Evolutionary conservation across 2,113 vertebrate genomes (phyloP).

Genomic region (Strigops habroptila): DNA sequence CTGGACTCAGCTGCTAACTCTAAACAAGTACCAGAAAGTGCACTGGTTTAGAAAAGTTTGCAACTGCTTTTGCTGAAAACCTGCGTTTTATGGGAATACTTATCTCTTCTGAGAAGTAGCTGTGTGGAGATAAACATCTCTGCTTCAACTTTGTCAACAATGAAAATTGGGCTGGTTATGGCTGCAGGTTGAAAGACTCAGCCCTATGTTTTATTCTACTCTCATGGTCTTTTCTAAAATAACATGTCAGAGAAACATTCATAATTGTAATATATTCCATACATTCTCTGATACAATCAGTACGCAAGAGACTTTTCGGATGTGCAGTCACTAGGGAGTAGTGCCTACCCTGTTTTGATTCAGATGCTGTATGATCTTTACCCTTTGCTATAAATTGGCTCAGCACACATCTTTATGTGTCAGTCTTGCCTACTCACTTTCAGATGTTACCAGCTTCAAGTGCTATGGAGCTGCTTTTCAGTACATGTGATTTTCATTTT

Average conservation of each 20-base stretch:
- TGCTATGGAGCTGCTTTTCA: not conserved
- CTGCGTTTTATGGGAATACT: not conserved
- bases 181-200: not conserved
- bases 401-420: slow-evolving; percentile 54
- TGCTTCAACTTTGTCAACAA: not conserved
- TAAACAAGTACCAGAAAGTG: not conserved
- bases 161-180: not conserved
- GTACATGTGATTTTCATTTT: slow-evolving; percentile 59
- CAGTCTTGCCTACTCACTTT: slow-evolving; percentile 43
- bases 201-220: not conserved
- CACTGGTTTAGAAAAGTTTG: not conserved
- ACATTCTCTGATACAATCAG: slow-evolving; percentile 2
- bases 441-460: slow-evolving; percentile 48
- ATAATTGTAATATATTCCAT: slow-evolving; percentile 32
- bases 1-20: not conserved
- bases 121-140: not conserved
- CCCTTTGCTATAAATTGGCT: slow-evolving; percentile 46
- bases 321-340: not conserved
- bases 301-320: not conserved
- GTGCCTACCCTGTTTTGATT: slow-evolving; percentile 11
- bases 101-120: not conserved
- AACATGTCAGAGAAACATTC: not conserved
- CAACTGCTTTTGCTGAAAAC: not conserved
- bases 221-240: not conserved
- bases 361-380: slow-evolving; percentile 36